Percentiles rank a stretch among this genome's conserved stretches.
Conservation (phyloP, 2,888 invertebrate genomes). For the Stictocephala bisonia region DNA sequence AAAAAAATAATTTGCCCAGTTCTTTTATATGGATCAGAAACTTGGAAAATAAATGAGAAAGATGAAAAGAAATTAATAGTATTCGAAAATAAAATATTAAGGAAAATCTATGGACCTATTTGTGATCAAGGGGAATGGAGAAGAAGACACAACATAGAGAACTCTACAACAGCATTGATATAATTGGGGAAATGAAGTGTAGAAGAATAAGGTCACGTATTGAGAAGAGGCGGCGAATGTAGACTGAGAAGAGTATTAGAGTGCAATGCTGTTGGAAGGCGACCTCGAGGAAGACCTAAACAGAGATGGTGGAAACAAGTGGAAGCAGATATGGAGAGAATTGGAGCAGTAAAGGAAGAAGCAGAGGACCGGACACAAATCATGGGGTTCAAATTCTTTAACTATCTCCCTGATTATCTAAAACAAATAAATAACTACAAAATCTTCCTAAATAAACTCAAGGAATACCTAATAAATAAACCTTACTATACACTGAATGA, state of each 20-base stretch:
- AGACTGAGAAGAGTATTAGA: slow-evolving; percentile 7
- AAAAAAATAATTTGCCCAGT: slow-evolving; percentile 38
- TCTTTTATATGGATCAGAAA: slow-evolving; percentile 35
- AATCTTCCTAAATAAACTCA: too few species aligned
- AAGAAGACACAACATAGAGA: slow-evolving; percentile 21
- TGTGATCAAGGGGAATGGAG: not conserved
- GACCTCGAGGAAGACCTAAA: slow-evolving; percentile 24
- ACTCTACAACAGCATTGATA: slow-evolving; percentile 5
- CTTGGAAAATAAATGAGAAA: slow-evolving; percentile 15
- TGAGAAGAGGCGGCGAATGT: slow-evolving; percentile 9
- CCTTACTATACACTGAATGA: too few species aligned
- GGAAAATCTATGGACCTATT: not conserved
- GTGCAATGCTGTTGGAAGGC: slow-evolving; percentile 1
- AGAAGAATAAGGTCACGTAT: slow-evolving; percentile 27
- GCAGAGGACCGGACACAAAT: not conserved
- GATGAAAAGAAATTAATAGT: too few species aligned
- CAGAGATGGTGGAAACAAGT: slow-evolving; percentile 5
- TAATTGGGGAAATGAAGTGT: slow-evolving; percentile 26
- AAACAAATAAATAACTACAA: too few species aligned
- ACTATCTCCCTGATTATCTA: too few species aligned
- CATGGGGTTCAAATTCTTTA: too few species aligned
- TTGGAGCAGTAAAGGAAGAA: not conserved
- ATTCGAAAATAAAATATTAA: not conserved
- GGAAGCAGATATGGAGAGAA: not conserved
- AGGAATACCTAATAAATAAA: too few species aligned